Base-by-base conservation (phyloP, 2,797 vertebrate genomes). In the Okamejei kenojei region DNA sequence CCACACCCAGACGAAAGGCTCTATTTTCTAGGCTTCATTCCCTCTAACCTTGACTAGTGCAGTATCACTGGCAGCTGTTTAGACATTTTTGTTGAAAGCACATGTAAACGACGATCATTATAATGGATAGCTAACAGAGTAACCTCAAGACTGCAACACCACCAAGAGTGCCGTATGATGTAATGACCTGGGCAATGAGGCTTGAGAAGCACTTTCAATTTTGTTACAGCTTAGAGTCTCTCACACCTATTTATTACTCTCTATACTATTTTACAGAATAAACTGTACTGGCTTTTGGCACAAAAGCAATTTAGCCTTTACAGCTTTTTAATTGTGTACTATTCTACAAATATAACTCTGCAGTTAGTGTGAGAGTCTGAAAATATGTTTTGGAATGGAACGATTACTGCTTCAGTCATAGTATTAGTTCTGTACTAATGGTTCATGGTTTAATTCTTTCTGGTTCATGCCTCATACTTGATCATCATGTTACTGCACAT, bases 31-130 rank as follows among this genome's bases (percentile, higher is more conserved):
- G 71, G 35, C 90, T 54, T 92, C 90, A 92, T 76, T 92, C 90
- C 54, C 90, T 74, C 21, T 76, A 92, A 92, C 90, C 90, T 92
- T 92, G 90, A 92, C 73, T 73, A n/a, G 90, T 92, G 71, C 26
- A 45, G 71, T 73, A 29, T 92, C 71, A 5, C 71, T 76, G 90
- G 90, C 90, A 76, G 90, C 71, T 92, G 90, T 76, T 92, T 92
- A 92, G 32, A 92, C 90, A 92, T 92, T 88, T 76, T 45, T 92
- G 71, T 5, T 92, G 73, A 92, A 92, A 29, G 71, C 71, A 76
- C 38, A 76, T 76, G 68, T 76, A 92, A 26, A 76, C 68, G 76
- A 58, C 15, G 38, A 74, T 76, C 45, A 29, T 29, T 29, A 92
- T 92, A 92, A 91, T 91, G 90, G 90, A 74, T 35, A 74, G 32